These are phyloP conservation scores for Timandra comae DNA, from an alignment of 2,888 invertebrate genomes.

Conservation along the genomic window DNA sequence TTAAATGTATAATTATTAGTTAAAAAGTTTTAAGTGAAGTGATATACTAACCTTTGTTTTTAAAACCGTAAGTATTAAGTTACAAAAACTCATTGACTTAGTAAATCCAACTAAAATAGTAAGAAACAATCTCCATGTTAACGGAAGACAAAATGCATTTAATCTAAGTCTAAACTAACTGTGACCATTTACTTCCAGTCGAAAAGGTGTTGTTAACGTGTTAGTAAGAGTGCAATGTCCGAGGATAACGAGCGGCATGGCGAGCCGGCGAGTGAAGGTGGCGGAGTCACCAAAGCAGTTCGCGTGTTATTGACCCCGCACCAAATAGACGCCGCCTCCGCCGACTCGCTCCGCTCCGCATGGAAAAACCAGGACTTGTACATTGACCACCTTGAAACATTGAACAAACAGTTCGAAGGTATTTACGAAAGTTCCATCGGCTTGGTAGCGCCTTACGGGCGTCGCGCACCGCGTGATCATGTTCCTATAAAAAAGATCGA, in stretches of 20 bases:
- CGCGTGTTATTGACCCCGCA: conserved; percentile 80
- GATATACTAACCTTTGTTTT: conserved; percentile 8
- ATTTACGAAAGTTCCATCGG: conserved; percentile 74
- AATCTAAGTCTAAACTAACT: conserved; percentile 47
- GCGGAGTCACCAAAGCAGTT: conserved; percentile 71
- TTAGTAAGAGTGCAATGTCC: conserved; percentile 73
- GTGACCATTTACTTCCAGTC: conserved; percentile 65
- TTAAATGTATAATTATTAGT: conserved; percentile 21
- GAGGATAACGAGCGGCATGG: conserved; percentile 70
- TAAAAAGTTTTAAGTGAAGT: conserved; percentile 9
- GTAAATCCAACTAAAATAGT: too few species aligned
- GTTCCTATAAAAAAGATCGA: conserved; percentile 60
- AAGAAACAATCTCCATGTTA: conserved; percentile 44
- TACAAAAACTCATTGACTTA: conserved; percentile 8
- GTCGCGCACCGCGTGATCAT: conserved; percentile 60
- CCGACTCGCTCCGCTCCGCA: conserved; percentile 80
- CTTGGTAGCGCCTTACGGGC: conserved; percentile 66
- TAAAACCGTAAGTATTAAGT: conserved; percentile 23
- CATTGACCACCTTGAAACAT: conserved; percentile 84
- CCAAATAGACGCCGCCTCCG: conserved; percentile 79
- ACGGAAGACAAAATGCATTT: conserved; percentile 53
- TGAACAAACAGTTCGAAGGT: conserved; percentile 87
- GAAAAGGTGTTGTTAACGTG: conserved; percentile 55
- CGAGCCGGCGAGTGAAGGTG: conserved; percentile 63
- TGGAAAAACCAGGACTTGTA: conserved; percentile 87